Percentiles rank a stretch among this genome's conserved stretches.
These are phyloP conservation scores for Lerema accius DNA, from an alignment of 1,140 invertebrate species.

Conservation along the genomic window DNA sequence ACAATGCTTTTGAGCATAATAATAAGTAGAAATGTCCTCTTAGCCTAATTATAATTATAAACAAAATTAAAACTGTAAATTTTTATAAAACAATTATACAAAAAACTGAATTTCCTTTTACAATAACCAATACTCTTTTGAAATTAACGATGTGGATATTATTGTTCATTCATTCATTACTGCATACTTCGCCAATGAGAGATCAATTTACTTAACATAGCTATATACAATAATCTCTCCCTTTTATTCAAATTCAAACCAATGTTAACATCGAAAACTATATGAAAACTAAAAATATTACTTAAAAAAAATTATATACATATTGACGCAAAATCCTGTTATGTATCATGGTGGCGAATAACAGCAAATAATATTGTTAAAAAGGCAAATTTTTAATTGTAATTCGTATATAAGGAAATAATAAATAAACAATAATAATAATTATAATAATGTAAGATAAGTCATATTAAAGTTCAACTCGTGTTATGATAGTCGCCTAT, in stretches of 20 bases:
- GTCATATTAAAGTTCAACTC: too few relatives aligned
- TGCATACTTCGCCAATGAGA: conserved; percentile 33
- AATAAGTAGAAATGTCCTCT: conserved; percentile 28
- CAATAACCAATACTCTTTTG: neutral
- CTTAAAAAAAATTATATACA: too few relatives aligned
- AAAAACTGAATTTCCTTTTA: neutral
- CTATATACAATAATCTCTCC: too few relatives aligned
- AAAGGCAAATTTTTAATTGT: too few relatives aligned
- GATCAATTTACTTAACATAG: conserved; percentile 24
- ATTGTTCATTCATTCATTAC: conserved; percentile 7
- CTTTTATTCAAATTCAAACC: neutral
- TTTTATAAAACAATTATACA: conserved; percentile 13
- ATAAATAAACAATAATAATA: too few relatives aligned
- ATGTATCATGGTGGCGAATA: too few relatives aligned
- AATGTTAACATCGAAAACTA: neutral
- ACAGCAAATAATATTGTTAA: too few relatives aligned
- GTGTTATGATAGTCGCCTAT: too few relatives aligned
- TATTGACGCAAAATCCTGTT: too few relatives aligned
- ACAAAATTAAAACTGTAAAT: conserved; percentile 1
- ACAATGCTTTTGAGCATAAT: conserved; percentile 21
- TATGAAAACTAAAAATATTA: neutral
- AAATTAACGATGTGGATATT: neutral
- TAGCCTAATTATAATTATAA: too few relatives aligned
- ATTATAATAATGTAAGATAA: too few relatives aligned
- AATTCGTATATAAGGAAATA: too few relatives aligned